Percentiles rank a stretch among this genome's conserved stretches.
phyloP scores from a whole-genome alignment of 2,888 invertebrate species.

The Eupithecia vulgata region DNA sequence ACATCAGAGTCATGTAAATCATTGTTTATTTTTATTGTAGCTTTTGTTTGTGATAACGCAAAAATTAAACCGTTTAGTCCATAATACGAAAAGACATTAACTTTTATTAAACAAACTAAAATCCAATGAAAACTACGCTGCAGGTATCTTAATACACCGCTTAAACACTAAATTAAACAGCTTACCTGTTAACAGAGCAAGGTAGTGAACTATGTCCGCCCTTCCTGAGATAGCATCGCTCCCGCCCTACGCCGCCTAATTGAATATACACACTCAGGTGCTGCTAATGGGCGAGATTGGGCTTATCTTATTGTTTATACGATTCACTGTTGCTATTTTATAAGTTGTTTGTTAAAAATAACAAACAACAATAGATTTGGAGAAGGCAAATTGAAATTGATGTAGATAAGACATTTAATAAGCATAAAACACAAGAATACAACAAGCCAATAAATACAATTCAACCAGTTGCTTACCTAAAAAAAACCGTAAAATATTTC shows the following conservation, averaged over 20 bases:
- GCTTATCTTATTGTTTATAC: slow-evolving; percentile 30
- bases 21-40: not conserved
- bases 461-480: not conserved
- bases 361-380: not conserved
- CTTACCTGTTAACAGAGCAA: slow-evolving; percentile 45
- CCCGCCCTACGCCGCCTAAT: slow-evolving; percentile 51
- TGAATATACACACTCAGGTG: slow-evolving; percentile 46
- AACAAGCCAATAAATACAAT: not conserved
- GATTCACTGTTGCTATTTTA: slow-evolving; percentile 24
- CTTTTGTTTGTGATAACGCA: not conserved
- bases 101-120: not conserved
- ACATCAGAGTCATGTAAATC: not conserved
- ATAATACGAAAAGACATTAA: not conserved
- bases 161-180: slow-evolving; percentile 17
- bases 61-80: not conserved
- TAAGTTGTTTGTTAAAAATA: not conserved
- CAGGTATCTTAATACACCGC: slow-evolving; percentile 2
- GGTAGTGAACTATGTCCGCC: slow-evolving; percentile 47
- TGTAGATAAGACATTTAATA: not conserved
- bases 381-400: not conserved
- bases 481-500: not conserved
- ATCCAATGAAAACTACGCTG: not conserved
- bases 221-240: slow-evolving; percentile 58
- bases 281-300: slow-evolving; percentile 50
- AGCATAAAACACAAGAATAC: not conserved